Conservation (phyloP, 2,113 vertebrate species). For the Plestiodon gilberti region DNA sequence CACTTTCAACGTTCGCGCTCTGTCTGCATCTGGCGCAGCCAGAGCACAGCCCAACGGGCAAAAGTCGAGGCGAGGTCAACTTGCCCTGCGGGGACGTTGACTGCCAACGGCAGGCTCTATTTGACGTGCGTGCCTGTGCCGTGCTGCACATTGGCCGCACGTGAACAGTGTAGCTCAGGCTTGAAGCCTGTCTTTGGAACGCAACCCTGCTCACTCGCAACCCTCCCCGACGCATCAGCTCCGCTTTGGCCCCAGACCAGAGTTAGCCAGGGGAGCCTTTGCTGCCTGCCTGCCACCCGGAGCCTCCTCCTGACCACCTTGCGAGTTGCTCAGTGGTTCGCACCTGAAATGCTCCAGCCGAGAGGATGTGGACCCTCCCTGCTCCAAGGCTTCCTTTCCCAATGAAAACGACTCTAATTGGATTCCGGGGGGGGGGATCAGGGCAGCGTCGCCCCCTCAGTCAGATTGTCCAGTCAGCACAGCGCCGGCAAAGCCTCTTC, state of each 20-base stretch:
- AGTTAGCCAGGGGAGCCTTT: neutral
- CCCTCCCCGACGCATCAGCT: too few relatives aligned
- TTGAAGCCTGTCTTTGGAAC: too few relatives aligned
- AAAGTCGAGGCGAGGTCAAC: too few relatives aligned
- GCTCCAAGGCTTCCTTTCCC: slow-evolving; percentile 77
- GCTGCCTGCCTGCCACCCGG: slow-evolving; percentile 39
- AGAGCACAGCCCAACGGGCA: too few relatives aligned
- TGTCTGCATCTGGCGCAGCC: too few relatives aligned
- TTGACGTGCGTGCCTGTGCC: too few relatives aligned
- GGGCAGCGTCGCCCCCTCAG: slow-evolving; percentile 68
- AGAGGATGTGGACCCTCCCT: slow-evolving; percentile 70
- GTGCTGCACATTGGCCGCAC: too few relatives aligned
- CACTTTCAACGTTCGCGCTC: too few relatives aligned
- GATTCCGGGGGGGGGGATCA: slow-evolving; percentile 76
- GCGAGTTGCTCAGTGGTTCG: slow-evolving; percentile 31
- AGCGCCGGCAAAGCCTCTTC: slow-evolving; percentile 64
- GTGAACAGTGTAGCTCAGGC: too few relatives aligned
- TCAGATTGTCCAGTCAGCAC: slow-evolving; percentile 82
- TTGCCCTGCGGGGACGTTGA: too few relatives aligned
- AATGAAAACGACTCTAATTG: slow-evolving; percentile 80
- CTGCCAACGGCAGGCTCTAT: too few relatives aligned
- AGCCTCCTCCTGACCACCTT: slow-evolving; percentile 52
- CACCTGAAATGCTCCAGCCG: slow-evolving; percentile 65
- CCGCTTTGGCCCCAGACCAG: neutral
- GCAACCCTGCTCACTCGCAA: too few relatives aligned